Conservation (phyloP, 2,797 vertebrate genomes). For the Cynodonichthys magdalenae region DNA sequence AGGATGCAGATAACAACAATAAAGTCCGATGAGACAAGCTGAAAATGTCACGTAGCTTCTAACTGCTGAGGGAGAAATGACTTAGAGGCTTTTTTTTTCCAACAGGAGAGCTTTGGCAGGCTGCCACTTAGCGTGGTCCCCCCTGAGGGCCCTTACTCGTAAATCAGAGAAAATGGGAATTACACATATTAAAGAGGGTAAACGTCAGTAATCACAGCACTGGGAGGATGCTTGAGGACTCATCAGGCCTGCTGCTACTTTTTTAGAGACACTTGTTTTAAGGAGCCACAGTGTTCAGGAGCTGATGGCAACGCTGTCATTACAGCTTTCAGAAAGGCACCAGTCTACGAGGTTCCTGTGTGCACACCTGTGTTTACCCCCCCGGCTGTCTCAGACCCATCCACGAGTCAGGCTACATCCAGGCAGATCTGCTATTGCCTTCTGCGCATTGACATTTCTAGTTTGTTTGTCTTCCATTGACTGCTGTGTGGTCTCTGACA, state of each 20-base stretch:
- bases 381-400: slow-evolving; percentile 19
- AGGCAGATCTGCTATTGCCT: slow-evolving; percentile 36
- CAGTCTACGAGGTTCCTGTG: slow-evolving; percentile 33
- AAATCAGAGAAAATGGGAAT: slow-evolving; percentile 86
- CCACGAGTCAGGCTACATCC: slow-evolving; percentile 27
- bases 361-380: slow-evolving; percentile 59
- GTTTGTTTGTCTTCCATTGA: slow-evolving; percentile 53
- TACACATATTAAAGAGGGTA: slow-evolving; percentile 87
- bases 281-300: slow-evolving; percentile 67
- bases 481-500: slow-evolving; percentile 40
- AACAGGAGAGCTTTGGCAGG: slow-evolving; percentile 80
- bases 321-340: slow-evolving; percentile 44
- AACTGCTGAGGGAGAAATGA: slow-evolving; percentile 69
- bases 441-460: slow-evolving; percentile 53
- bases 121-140: slow-evolving; percentile 79
- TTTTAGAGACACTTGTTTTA: slow-evolving; percentile 75
- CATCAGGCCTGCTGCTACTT: slow-evolving; percentile 71
- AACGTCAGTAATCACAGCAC: slow-evolving; percentile 84
- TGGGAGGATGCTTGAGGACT: slow-evolving; percentile 79
- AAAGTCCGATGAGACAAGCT: slow-evolving; percentile 72
- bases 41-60: slow-evolving; percentile 68
- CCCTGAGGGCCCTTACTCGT: slow-evolving; percentile 80
- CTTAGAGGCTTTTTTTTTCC: slow-evolving; percentile 71
- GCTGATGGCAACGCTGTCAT: slow-evolving; percentile 50
- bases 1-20: slow-evolving; percentile 75